Evolutionary conservation across 2,797 vertebrate genomes (phyloP).

Genomic region (Antennarius maculatus): DNA sequence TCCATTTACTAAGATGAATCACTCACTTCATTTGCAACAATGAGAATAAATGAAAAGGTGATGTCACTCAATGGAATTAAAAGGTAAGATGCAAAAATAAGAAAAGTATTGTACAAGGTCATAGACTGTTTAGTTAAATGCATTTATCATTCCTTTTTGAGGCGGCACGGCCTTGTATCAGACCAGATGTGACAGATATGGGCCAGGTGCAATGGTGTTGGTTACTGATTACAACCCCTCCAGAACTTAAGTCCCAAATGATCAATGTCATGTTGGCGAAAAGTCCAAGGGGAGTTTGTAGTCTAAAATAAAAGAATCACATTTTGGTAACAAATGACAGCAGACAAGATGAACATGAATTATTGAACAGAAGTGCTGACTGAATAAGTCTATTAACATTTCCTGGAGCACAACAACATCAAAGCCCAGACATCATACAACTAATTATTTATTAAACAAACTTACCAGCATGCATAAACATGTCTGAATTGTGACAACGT

Average conservation of each 20-base stretch:
- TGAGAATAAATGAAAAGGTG: background rate
- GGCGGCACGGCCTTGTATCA: conserved; percentile 39
- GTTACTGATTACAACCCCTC: conserved; percentile 51
- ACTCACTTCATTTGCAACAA: too few species aligned
- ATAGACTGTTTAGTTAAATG: background rate
- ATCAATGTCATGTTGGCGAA: conserved; percentile 42
- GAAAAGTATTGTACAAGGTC: conserved; percentile 2
- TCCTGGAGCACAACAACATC: conserved; percentile 45
- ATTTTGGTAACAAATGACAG: conserved; percentile 49
- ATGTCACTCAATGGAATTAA: background rate
- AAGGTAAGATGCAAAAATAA: background rate
- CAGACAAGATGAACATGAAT: conserved; percentile 56
- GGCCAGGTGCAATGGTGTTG: conserved; percentile 48
- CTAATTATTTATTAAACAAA: conserved; percentile 41
- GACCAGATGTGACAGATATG: conserved; percentile 55
- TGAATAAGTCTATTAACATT: conserved; percentile 45
- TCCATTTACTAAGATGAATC: too few species aligned
- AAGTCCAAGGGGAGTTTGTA: conserved; percentile 24
- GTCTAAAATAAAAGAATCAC: conserved; percentile 30
- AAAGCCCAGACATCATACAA: conserved; percentile 39
- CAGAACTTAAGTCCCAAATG: conserved; percentile 42
- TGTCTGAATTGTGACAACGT: conserved; percentile 43
- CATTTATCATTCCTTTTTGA: conserved; percentile 24
- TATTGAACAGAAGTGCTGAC: conserved; percentile 38
- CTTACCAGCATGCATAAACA: conserved; percentile 41